Base-by-base conservation (phyloP, 1,140 invertebrate genomes). In the Tachypleus tridentatus region DNA sequence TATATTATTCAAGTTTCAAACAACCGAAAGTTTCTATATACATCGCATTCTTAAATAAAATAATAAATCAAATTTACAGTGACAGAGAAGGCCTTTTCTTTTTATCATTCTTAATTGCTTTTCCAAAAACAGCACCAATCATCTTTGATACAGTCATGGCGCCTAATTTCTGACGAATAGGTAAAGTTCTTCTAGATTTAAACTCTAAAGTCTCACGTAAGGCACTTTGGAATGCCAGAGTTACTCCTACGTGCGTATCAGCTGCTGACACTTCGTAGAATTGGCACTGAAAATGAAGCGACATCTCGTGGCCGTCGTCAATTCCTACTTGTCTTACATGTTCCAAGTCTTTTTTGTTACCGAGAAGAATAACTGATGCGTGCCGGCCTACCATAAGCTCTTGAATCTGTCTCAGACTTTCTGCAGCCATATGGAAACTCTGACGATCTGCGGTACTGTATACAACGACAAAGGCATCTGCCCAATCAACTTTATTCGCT, bases 261-360 rank as follows among this genome's bases (percentile, higher is more conserved):
- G 64, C 64, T 9, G 64, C 64, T 3, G 64, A 65, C 1, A 78
- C 77, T 68, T 77, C 76, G 60, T 72, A 75, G 69, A 76, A 77
- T 52, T 74, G 72, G 58, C 75, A 76, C 4, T 73, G 73, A 61
- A 72, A 73, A 62, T 75, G 73, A 5, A 73, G 63, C 4, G 76
- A 73, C 51, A 76, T 57, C 67, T 76, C 71, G 62, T 73, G 72
- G 4, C 76, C 77, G 74, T 88, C 86, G 9, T 50, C 10, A 10
- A 61, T 7, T 8, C 11, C 11, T 6, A 65, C 60, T 79, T 84
- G 79, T 81, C 87, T 77, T 48, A 87, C 77, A 75, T 88, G 86
- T 75, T 87, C 86, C 66, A 89, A 78, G 76, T 89, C 87, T 4
- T 81, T 82, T 74, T 88, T 89, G 76, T 89, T 89, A 61, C 81